Conservation (phyloP, 2,888 invertebrate species). For the Platycheirus rosarum region DNA sequence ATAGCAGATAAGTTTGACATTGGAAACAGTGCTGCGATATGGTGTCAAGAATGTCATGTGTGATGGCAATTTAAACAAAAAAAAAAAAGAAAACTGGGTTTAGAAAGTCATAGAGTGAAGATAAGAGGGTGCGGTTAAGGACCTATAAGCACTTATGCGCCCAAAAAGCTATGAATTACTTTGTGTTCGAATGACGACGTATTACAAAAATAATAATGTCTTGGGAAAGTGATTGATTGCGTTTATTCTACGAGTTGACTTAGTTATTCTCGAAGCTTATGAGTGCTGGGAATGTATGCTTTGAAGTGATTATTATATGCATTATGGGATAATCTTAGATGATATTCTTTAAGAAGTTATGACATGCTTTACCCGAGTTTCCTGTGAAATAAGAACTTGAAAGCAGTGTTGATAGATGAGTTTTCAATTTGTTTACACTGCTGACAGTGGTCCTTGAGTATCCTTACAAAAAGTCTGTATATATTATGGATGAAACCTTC, state of each 20-base stretch:
- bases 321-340: not conserved
- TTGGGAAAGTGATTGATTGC: constrained; percentile 15
- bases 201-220: constrained; percentile 8
- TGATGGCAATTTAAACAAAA: constrained; percentile 5
- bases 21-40: constrained; percentile 12
- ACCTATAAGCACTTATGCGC: not conserved
- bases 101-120: not conserved
- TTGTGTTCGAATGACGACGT: constrained; percentile 6
- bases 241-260: constrained; percentile 11
- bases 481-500: too few species aligned
- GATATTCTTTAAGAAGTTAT: not conserved
- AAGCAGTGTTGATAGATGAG: not conserved
- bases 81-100: not conserved
- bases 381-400: not conserved
- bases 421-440: constrained; percentile 20
- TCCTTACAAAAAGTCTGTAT: not conserved
- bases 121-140: constrained; percentile 4
- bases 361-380: not conserved
- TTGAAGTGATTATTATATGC: not conserved
- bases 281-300: not conserved
- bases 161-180: constrained; percentile 24
- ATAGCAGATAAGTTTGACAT: constrained; percentile 21
- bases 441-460: not conserved
- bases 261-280: not conserved
- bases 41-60: constrained; percentile 30